Evolutionary conservation across 2,888 invertebrate genomes (phyloP), one percentile per base, ranked within the genome.

Genomic region (Sesia bembeciformis): DNA sequence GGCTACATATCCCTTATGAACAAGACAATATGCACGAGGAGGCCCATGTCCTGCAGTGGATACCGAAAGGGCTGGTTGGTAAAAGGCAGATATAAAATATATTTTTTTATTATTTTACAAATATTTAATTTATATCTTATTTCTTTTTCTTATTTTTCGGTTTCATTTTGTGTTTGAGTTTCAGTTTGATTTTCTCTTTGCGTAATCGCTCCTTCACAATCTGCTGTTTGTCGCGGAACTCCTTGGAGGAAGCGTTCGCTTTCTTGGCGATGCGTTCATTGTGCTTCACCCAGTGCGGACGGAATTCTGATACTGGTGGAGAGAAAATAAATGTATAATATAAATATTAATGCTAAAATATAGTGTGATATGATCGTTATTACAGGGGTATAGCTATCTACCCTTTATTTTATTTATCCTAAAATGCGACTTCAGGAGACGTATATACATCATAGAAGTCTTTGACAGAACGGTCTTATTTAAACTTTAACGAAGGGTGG

Each of bases 261-360:
- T 91, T 90, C 76, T 93, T 93, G 61, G 92, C 91, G 3, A 93
- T 57, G 59, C 95, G 94, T 58, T 93, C 93, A 80, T 96, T 96
- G 76, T 95, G 94, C 52, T 93, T 92, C 52, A 93, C 93, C 94
- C 95, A 95, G 67, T 93, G 94, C 0, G 94, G 94, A 55, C 91
- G 89, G 66, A 90, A 90, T 53, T 93, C 91, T 0, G 91, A 90
- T 6, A 77, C 87, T 74, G 83, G 4, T 5, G 4, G 23, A 23
- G 23, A 23, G 23, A 23, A 23, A 23, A 23, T 23, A 23, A 23
- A 23, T 23, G 23, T 23, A 23, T 23, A 23, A 23, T 23, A 23
- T 23, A 23, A 23, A 23, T 23, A 23, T 23, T 23, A 23, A 23
- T 23, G 23, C 23, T 23, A 23, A 23, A 23, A 23, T 23, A 23